Evolutionary conservation across 2,797 vertebrate species (phyloP).

Genomic region (Carapus acus): DNA sequence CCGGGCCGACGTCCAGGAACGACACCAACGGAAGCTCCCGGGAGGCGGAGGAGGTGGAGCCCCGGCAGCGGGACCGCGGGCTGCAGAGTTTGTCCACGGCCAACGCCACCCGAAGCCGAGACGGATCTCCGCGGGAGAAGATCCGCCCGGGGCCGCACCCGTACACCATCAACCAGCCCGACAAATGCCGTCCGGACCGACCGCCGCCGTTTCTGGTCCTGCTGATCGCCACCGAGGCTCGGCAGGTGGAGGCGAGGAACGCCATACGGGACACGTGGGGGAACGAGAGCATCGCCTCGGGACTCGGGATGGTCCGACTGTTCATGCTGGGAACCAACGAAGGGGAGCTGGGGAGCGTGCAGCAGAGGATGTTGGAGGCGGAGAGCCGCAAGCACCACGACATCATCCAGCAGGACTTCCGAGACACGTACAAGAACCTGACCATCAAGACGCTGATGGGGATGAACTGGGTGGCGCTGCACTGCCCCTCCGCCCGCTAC

Average conservation of each 20-base stretch:
- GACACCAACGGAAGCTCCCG: conserved; percentile 67
- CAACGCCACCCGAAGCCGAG: conserved; percentile 76
- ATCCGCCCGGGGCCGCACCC: conserved; percentile 74
- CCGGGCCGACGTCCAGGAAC: conserved; percentile 67
- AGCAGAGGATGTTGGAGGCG: conserved; percentile 78
- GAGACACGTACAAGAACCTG: conserved; percentile 92
- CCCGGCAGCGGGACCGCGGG: conserved; percentile 65
- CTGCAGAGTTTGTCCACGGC: conserved; percentile 71
- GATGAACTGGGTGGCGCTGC: conserved; percentile 91
- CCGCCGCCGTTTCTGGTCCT: conserved; percentile 82
- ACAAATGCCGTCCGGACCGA: conserved; percentile 75
- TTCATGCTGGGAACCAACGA: conserved; percentile 84
- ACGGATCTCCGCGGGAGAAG: conserved; percentile 55
- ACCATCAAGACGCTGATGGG: conserved; percentile 98
- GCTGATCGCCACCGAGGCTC: conserved; percentile 85
- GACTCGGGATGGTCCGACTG: conserved; percentile 76
- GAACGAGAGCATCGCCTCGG: conserved; percentile 80
- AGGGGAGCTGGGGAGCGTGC: conserved; percentile 61
- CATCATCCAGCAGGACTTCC: conserved; percentile 92
- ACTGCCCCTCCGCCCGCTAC: conserved; percentile 81
- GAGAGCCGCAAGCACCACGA: conserved; percentile 85
- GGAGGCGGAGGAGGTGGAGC: conserved; percentile 55
- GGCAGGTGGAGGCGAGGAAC: conserved; percentile 84
- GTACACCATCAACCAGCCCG: conserved; percentile 86
- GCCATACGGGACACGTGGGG: conserved; percentile 96